These are phyloP conservation scores for Daptonema setosum DNA, from an alignment of 2,888 invertebrate species.

Conservation along the genomic window DNA sequence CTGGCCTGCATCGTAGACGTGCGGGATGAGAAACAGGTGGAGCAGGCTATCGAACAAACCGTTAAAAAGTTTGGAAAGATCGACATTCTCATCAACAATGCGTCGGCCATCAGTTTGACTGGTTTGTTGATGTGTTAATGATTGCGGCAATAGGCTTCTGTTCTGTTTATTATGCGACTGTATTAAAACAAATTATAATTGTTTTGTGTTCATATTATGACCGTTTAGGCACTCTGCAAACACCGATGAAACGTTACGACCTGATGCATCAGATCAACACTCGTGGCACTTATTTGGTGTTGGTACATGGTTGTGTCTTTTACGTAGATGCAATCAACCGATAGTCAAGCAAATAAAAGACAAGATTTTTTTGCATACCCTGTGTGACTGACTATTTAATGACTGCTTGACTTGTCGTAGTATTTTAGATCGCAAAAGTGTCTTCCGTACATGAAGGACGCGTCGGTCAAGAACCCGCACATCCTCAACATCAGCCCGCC, in stretches of 20 bases:
- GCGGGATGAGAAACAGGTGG: constrained; percentile 49
- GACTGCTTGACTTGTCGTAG: too few species aligned
- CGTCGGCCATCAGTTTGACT: constrained; percentile 59
- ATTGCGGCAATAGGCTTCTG: too few species aligned
- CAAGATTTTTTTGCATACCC: too few species aligned
- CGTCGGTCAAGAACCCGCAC: constrained; percentile 56
- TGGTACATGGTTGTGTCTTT: too few species aligned
- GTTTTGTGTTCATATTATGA: too few species aligned
- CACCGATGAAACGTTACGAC: constrained; percentile 86
- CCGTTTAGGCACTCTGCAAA: constrained; percentile 48
- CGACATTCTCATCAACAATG: constrained; percentile 78
- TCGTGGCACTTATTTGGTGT: constrained; percentile 81
- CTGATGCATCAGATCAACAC: constrained; percentile 84
- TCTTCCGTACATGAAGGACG: constrained; percentile 57
- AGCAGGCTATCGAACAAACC: constrained; percentile 34
- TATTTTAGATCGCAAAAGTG: constrained; percentile 63
- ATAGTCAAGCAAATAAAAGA: too few species aligned
- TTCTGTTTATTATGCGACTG: too few species aligned
- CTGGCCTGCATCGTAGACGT: constrained; percentile 70
- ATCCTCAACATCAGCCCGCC: constrained; percentile 87
- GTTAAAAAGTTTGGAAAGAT: constrained; percentile 73
- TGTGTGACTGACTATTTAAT: neutral
- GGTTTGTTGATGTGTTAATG: constrained; percentile 26
- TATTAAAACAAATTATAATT: too few species aligned
- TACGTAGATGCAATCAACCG: too few species aligned